Evolutionary conservation across 2,113 vertebrate genomes (phyloP).

Genomic region (Oreochromis aureus): DNA sequence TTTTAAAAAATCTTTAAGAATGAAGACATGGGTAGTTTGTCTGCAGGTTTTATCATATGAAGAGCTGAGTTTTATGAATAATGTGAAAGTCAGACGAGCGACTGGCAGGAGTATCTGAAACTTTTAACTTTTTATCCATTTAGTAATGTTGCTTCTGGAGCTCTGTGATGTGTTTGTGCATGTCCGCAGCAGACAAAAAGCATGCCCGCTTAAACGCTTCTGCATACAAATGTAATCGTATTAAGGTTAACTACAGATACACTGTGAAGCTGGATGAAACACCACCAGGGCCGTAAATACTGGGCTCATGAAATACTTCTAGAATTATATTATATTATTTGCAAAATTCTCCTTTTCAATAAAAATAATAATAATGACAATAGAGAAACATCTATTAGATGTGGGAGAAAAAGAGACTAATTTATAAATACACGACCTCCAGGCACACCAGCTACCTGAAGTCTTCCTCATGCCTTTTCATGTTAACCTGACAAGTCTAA

Average conservation of each 20-base stretch:
- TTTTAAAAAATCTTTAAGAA: neutral
- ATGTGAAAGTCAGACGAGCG: neutral
- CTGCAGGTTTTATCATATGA: neutral
- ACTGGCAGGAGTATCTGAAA: neutral
- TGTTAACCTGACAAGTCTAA: conserved; percentile 38
- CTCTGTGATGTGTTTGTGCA: neutral
- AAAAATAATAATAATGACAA: neutral
- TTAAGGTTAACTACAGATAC: neutral
- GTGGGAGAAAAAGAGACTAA: neutral
- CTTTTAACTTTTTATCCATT: neutral
- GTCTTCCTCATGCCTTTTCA: conserved; percentile 39
- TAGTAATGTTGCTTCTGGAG: neutral
- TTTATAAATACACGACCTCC: neutral
- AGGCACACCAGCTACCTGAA: neutral
- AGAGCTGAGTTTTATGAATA: neutral
- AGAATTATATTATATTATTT: neutral
- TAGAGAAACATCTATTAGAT: neutral
- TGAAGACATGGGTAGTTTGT: neutral
- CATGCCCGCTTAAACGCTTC: neutral
- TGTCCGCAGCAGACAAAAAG: neutral
- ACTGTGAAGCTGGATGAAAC: neutral
- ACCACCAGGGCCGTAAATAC: neutral
- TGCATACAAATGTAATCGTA: conserved; percentile 12
- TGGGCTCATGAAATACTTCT: neutral
- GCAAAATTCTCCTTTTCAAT: neutral